phyloP scores from a whole-genome alignment of 1,140 invertebrate genomes.

The Platorchestia sp. region DNA sequence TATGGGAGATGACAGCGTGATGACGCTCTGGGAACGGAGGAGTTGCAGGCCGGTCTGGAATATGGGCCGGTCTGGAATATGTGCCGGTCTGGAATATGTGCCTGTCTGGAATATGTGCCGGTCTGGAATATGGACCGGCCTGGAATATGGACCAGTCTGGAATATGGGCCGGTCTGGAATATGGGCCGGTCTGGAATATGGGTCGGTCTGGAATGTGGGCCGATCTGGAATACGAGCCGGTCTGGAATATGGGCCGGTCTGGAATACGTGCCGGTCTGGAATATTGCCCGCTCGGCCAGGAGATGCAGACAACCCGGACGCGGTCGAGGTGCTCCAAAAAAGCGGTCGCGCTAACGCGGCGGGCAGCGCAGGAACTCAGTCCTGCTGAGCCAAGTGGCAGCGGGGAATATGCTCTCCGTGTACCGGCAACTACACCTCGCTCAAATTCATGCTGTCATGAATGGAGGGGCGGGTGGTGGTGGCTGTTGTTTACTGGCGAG shows the following conservation, averaged over 20 bases:
- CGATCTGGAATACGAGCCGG: too few relatives aligned
- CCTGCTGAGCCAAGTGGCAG: neutral
- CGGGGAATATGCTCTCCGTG: neutral
- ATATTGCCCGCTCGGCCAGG: neutral
- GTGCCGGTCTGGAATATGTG: neutral
- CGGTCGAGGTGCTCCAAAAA: neutral
- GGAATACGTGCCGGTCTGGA: neutral
- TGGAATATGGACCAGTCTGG: too few relatives aligned
- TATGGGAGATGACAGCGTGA: neutral
- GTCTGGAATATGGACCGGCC: neutral
- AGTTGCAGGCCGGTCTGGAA: neutral
- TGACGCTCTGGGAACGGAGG: neutral
- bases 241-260: too few relatives aligned
- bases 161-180: neutral
- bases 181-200: too few relatives aligned
- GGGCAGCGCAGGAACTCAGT: neutral
- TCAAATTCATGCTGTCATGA: neutral
- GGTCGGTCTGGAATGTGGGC: neutral
- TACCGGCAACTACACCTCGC: neutral
- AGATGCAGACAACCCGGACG: neutral
- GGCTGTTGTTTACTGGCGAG: neutral
- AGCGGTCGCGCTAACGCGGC: neutral
- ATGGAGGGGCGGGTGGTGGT: neutral
- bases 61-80: neutral
- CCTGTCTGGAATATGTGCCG: too few relatives aligned